Conservation (phyloP, 64 coral and sea anemone species). For the Catalaphyllia jardinei region DNA sequence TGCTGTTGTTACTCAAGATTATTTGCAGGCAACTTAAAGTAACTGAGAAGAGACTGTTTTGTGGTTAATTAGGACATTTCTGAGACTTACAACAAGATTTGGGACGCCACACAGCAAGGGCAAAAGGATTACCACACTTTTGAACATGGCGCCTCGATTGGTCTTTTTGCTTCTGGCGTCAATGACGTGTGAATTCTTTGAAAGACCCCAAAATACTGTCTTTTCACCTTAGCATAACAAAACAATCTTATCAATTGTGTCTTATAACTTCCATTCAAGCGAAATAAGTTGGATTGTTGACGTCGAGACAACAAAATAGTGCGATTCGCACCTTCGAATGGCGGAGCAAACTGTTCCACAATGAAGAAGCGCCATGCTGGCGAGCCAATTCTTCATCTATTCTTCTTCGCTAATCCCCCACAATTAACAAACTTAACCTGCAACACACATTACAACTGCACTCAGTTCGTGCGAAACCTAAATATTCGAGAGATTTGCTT, state of each 20-base stretch:
- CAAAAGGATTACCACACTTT: constrained; percentile 86
- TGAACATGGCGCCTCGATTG: constrained; percentile 73
- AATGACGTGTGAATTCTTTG: constrained; percentile 74
- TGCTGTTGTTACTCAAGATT: not conserved
- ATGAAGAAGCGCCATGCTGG: constrained; percentile 25
- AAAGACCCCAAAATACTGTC: constrained; percentile 25
- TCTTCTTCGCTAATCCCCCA: constrained; percentile 9
- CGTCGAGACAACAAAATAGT: not conserved
- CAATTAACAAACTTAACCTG: constrained; percentile 14
- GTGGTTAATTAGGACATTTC: constrained; percentile 62
- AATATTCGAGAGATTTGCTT: constrained; percentile 3
- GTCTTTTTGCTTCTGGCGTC: constrained; percentile 73
- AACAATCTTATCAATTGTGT: constrained; percentile 13
- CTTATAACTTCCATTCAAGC: not conserved
- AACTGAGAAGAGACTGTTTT: constrained; percentile 39
- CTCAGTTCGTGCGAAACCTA: not conserved
- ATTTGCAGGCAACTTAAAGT: constrained; percentile 26
- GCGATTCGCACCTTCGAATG: constrained; percentile 12
- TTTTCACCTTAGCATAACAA: constrained; percentile 59
- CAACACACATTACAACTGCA: not conserved
- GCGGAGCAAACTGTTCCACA: not conserved
- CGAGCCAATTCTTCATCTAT: not conserved
- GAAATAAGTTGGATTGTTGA: not conserved
- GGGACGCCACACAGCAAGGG: not conserved
- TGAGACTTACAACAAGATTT: constrained; percentile 39